Conservation (phyloP, 2,113 vertebrate species). For the Phylloscopus trochilus region DNA sequence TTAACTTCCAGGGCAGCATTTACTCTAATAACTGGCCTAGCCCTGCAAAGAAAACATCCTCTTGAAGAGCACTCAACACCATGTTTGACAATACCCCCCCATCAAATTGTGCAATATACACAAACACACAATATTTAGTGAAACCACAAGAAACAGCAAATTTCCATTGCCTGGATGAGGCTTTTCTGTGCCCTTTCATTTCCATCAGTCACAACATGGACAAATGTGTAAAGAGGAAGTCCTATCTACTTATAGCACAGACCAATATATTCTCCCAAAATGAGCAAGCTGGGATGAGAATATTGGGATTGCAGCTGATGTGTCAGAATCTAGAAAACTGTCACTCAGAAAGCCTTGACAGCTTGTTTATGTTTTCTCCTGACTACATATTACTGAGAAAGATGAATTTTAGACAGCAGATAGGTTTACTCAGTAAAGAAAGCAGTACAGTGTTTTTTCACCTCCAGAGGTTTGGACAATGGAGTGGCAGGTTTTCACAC, state of each 20-base stretch:
- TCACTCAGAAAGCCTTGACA: background rate
- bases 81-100: background rate
- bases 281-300: background rate
- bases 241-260: background rate
- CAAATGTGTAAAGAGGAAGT: background rate
- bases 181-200: background rate
- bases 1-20: conserved; percentile 88
- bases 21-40: conserved; percentile 92
- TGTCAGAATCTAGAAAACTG: background rate
- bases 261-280: background rate
- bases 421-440: background rate
- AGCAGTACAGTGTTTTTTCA: background rate
- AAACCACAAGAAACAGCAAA: background rate
- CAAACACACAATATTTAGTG: background rate
- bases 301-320: background rate
- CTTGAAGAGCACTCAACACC: background rate
- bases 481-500: background rate
- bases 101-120: background rate
- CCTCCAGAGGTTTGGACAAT: background rate
- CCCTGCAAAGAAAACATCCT: conserved; percentile 72
- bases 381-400: background rate
- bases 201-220: background rate
- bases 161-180: background rate
- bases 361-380: background rate
- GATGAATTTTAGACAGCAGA: background rate